Conservation (phyloP, 1,140 invertebrate genomes). For the Venturia canescens region DNA sequence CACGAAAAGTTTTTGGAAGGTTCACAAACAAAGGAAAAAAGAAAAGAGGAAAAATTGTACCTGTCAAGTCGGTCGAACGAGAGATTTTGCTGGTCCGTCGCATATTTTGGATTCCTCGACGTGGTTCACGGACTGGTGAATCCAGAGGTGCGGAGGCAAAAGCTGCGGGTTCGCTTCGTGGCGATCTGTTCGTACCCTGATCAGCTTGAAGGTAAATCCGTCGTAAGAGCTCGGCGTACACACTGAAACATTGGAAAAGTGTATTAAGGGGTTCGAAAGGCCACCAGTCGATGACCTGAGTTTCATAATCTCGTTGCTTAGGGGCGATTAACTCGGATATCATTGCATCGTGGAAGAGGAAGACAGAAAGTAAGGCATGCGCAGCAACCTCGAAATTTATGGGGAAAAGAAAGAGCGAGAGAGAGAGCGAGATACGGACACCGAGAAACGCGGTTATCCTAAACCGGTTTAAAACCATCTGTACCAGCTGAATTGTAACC, state of each 20-base stretch:
- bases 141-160: too few relatives aligned
- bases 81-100: background rate
- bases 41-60: background rate
- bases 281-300: constrained; percentile 29
- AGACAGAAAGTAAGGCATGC: background rate
- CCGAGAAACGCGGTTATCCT: constrained; percentile 36
- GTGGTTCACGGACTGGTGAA: too few relatives aligned
- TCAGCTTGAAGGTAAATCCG: background rate
- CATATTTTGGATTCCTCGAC: background rate
- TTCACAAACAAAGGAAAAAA: constrained; percentile 36
- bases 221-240: background rate
- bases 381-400: background rate
- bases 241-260: too few relatives aligned
- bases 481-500: constrained; percentile 52
- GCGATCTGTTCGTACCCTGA: too few relatives aligned
- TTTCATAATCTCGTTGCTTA: background rate
- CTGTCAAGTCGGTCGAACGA: background rate
- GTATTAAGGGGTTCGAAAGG: background rate
- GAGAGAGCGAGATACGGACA: background rate
- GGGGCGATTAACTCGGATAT: constrained; percentile 62
- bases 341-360: constrained; percentile 53
- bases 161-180: too few relatives aligned
- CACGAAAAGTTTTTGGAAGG: too few relatives aligned
- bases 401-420: background rate
- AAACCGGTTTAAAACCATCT: constrained; percentile 62